These are phyloP conservation scores for Cheumatopsyche charites DNA, from an alignment of 1,140 invertebrate species.

Conservation along the genomic window DNA sequence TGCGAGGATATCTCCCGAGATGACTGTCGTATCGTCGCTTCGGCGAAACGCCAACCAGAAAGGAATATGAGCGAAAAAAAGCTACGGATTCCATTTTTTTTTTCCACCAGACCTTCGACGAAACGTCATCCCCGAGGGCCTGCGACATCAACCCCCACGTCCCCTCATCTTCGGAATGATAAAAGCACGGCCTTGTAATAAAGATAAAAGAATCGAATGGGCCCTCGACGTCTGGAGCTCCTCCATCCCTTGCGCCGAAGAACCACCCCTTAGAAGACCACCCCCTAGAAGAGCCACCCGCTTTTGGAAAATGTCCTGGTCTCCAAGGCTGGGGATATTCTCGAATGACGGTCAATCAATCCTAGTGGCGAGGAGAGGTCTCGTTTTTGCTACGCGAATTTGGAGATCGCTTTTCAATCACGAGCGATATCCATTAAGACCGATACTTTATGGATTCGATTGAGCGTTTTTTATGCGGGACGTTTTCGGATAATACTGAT, in stretches of 20 bases:
- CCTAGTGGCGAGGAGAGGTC: background rate
- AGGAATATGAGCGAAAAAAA: background rate
- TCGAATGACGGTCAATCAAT: conserved; percentile 8
- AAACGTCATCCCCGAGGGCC: conserved; percentile 18
- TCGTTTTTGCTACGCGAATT: background rate
- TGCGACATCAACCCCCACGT: no score
- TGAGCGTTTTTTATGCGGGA: no score
- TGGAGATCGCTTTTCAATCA: conserved; percentile 15
- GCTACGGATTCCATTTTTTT: background rate
- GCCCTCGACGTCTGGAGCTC: background rate
- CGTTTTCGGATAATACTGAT: no score
- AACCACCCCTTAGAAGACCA: no score
- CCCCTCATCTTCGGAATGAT: conserved; percentile 16
- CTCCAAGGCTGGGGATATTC: background rate
- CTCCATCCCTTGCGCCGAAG: no score
- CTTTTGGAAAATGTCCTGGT: no score
- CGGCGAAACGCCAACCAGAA: background rate
- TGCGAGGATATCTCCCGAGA: conserved; percentile 14
- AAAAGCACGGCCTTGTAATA: conserved; percentile 22
- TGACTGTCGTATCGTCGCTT: conserved; percentile 4
- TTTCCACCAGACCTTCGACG: conserved; percentile 17
- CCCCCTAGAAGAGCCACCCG: no score
- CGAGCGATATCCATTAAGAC: conserved; percentile 24
- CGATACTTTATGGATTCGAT: background rate
- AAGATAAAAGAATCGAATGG: conserved; percentile 33